Percentiles rank a stretch among this genome's conserved stretches.
Evolutionary conservation across 1,140 invertebrate species (phyloP).

Genomic region (Halesus radiatus): DNA sequence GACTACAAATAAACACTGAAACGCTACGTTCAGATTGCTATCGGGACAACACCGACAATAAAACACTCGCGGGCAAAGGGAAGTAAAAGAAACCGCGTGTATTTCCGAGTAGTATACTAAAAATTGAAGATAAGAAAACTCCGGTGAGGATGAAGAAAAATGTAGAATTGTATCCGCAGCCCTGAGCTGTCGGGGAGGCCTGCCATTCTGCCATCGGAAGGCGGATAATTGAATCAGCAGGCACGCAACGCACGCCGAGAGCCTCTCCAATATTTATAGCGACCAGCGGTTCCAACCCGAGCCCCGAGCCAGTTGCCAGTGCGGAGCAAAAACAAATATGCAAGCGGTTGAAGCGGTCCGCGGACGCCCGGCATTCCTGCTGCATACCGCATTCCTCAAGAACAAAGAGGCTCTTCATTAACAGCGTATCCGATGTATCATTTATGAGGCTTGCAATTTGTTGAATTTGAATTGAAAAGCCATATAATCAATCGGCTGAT

Average conservation of each 20-base stretch:
- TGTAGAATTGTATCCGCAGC: background rate
- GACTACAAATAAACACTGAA: slow-evolving; percentile 26
- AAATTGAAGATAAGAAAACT: background rate
- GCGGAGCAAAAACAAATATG: slow-evolving; percentile 30
- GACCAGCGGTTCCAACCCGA: background rate
- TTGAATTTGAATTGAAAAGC: background rate
- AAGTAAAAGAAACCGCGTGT: background rate
- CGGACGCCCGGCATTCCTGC: slow-evolving; percentile 1
- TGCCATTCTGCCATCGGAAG: too few species aligned
- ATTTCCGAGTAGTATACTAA: background rate
- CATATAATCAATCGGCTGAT: too few species aligned
- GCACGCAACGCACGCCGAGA: slow-evolving; percentile 7
- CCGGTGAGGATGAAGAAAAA: background rate
- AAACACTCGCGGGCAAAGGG: background rate
- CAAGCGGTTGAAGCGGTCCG: slow-evolving; percentile 2
- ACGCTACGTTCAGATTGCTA: slow-evolving; percentile 1
- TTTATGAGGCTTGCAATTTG: slow-evolving; percentile 22
- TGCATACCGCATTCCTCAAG: slow-evolving; percentile 2
- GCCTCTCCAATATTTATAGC: slow-evolving; percentile 8
- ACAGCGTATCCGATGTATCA: background rate
- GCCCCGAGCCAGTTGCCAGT: background rate
- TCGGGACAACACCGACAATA: background rate
- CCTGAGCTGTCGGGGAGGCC: background rate
- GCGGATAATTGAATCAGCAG: slow-evolving; percentile 28
- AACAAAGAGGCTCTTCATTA: slow-evolving; percentile 26